Conservation (phyloP, 2,888 invertebrate species). For the Neelides folsomi region DNA sequence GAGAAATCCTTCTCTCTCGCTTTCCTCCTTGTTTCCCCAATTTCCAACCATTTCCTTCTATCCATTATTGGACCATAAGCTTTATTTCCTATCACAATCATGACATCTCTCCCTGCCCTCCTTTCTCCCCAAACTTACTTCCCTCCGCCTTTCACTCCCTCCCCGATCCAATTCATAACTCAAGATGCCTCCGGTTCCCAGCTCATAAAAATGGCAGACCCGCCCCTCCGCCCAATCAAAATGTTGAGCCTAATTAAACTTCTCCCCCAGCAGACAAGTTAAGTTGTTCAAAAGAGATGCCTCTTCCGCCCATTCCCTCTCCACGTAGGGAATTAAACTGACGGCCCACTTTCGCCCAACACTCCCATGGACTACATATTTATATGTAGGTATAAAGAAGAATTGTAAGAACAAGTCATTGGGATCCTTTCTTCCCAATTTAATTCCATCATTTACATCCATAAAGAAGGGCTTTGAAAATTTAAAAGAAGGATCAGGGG, state of each 20-base stretch:
- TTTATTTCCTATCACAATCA: conserved; percentile 18
- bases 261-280: not conserved
- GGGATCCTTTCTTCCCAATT: no score
- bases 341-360: no score
- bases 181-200: not conserved
- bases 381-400: no score
- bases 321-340: not conserved
- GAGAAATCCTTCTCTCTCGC: conserved; percentile 15
- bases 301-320: not conserved
- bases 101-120: conserved; percentile 2
- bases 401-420: no score
- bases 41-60: conserved; percentile 18
- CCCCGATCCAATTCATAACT: not conserved
- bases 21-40: conserved; percentile 17
- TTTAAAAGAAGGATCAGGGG: no score
- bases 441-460: no score
- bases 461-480: no score
- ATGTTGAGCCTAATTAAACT: not conserved
- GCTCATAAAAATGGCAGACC: no score
- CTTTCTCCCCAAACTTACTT: not conserved
- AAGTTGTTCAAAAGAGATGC: not conserved
- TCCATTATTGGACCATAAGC: conserved; percentile 20
- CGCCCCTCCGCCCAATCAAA: not conserved
- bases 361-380: no score
- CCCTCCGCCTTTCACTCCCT: not conserved